Conservation (phyloP, 37 sponge, comb jelly and placozoan genomes). For the Tethya wilhelma region DNA sequence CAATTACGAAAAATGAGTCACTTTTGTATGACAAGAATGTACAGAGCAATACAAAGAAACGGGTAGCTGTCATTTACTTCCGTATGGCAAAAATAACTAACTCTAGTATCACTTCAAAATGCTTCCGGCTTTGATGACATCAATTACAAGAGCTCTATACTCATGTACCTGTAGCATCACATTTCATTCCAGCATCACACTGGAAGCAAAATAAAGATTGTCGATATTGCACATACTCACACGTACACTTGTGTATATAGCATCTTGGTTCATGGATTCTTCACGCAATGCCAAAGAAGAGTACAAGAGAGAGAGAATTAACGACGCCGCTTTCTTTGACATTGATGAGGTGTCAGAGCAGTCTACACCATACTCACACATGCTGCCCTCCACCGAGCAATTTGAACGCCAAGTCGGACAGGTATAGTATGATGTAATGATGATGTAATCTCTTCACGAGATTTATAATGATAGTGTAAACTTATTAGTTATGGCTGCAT, state of each 20-base stretch:
- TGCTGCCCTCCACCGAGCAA: conserved; percentile 64
- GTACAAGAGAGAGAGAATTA: conserved; percentile 38
- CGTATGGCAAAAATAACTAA: no score
- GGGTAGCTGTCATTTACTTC: no score
- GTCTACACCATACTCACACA: conserved; percentile 50
- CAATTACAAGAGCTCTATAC: no score
- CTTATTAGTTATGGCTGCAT: background rate
- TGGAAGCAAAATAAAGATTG: background rate
- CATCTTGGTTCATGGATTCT: conserved; percentile 20
- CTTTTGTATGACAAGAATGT: no score
- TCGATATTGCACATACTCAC: background rate
- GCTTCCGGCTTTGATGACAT: no score
- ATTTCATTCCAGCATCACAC: no score
- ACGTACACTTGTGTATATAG: background rate
- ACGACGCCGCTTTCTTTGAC: conserved; percentile 65
- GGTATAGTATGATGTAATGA: conserved; percentile 14
- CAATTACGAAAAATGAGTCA: no score
- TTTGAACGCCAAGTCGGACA: conserved; percentile 60
- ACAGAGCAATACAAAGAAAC: no score
- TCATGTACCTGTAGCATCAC: no score
- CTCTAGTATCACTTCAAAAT: no score
- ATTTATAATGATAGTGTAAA: background rate
- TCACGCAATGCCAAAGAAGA: conserved; percentile 35
- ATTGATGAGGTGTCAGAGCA: conserved; percentile 63
- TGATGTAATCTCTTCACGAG: background rate